Conservation (phyloP, 2,888 invertebrate species). For the Leptinotarsa rubiginosa region DNA sequence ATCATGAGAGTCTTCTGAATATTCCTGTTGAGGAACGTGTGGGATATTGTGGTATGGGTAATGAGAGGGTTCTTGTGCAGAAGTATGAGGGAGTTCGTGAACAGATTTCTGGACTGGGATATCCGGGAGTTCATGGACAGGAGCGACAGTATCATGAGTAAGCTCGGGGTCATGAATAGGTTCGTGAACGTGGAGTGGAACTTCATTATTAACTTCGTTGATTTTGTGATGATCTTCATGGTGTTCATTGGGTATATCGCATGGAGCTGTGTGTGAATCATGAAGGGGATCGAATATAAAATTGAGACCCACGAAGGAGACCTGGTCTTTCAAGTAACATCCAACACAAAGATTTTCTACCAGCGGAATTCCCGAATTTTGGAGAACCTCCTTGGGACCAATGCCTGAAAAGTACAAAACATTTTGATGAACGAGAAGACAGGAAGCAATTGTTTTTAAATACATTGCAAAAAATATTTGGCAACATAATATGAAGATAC, state of each 20-base stretch:
- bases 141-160: not conserved
- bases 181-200: not conserved
- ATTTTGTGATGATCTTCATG: constrained; percentile 4
- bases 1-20: not conserved
- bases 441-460: too few relatives aligned
- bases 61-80: not conserved
- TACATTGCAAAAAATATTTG: too few relatives aligned
- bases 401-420: constrained; percentile 65
- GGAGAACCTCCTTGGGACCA: constrained; percentile 73
- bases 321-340: constrained; percentile 78
- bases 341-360: constrained; percentile 74
- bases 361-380: constrained; percentile 69
- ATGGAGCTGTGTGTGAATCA: not conserved
- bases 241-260: not conserved
- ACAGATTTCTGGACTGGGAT: not conserved
- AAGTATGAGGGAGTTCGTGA: constrained; percentile 2
- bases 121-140: too few relatives aligned
- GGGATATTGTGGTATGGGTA: not conserved
- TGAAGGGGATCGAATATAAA: constrained; percentile 61
- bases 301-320: constrained; percentile 75
- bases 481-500: too few relatives aligned
- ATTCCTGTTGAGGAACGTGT: not conserved
- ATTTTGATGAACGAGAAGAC: not conserved
- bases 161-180: not conserved
- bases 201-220: not conserved